Evolutionary conservation across 2,888 invertebrate genomes (phyloP).

Genomic region (Callosobruchus maculatus): DNA sequence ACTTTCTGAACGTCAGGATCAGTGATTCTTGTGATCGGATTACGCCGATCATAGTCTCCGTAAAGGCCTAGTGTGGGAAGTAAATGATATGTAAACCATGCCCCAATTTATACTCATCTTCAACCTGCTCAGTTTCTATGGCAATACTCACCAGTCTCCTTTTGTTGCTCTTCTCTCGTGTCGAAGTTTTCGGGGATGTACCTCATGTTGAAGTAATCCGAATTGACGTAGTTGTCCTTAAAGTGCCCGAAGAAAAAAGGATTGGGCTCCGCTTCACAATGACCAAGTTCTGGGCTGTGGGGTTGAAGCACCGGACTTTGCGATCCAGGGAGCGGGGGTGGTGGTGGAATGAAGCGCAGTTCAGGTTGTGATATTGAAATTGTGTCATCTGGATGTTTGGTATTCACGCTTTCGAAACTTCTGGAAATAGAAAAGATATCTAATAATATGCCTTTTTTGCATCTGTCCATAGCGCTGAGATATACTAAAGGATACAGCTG

Average conservation of each 20-base stretch:
- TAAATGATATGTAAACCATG: no score
- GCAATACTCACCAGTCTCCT: constrained; percentile 40
- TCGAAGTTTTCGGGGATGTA: constrained; percentile 40
- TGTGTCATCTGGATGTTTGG: constrained; percentile 31
- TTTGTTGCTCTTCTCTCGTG: constrained; percentile 4
- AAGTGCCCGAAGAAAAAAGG: constrained; percentile 42
- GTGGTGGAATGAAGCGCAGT: constrained; percentile 28
- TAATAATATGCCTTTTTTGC: no score
- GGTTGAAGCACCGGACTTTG: neutral
- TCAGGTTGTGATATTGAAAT: constrained; percentile 31
- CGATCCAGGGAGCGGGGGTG: constrained; percentile 5
- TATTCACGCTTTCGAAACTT: constrained; percentile 41
- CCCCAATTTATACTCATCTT: no score
- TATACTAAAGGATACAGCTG: no score
- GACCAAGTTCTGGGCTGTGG: neutral
- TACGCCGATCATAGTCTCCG: no score
- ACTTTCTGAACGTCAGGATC: no score
- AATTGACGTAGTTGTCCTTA: constrained; percentile 34
- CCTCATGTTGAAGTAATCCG: constrained; percentile 37
- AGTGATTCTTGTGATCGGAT: no score
- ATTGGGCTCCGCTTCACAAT: constrained; percentile 26
- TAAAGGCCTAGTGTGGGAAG: no score
- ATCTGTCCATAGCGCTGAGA: no score
- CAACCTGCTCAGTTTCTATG: no score
- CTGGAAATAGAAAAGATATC: constrained; percentile 16